Evolutionary conservation across 1,140 invertebrate genomes (phyloP), one percentile per base, ranked within the genome.

Genomic region (Semibalanus balanoides): DNA sequence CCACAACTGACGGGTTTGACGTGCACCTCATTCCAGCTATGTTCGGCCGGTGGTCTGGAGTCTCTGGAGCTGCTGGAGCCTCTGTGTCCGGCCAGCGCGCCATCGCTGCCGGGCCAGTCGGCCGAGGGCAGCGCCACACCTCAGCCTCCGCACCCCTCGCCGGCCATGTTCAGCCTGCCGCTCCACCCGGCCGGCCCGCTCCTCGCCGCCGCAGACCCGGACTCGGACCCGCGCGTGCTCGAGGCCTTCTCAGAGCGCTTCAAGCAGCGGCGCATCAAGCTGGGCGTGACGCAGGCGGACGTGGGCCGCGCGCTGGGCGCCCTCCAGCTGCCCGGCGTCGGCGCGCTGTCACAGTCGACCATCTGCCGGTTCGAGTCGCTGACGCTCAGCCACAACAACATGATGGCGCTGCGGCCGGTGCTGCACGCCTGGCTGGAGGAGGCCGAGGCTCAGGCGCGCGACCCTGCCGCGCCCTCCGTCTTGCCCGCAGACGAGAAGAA

Each of bases 371-470:
- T 99, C 85, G 98, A 99, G 84, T 97, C 95, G 30, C 86, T 99
- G 30, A 99, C 97, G 0, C 87, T 99, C 9, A 97, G 94, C 76
- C 97, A 99, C 85, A 99, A 99, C 87, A 99, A 99, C 84, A 99
- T 99, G 98, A 97, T 99, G 80, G 98, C 98, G 0, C 86, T 99
- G n/a, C 99, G 99, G 84, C 98, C 98, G 1, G 98, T 99, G 74
- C 88, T 99, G 3, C 96, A 98, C 83, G 95, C 97, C 29, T 99
- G 98, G 98, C 87, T 99, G 11, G 97, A 99, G 82, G 97, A 99
- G 82, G 97, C 97, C 0, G 96, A 98, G 83, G 93, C 93, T 31
- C 93, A 96, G 81, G 93, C 93, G 35, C 93, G 94, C 83, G 94
- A 95, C 83, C 93, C 93, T 0, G 94, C 95, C 82, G 93, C 93